Evolutionary conservation across 2,113 vertebrate species (phyloP).

Genomic region (Hylia prasina): DNA sequence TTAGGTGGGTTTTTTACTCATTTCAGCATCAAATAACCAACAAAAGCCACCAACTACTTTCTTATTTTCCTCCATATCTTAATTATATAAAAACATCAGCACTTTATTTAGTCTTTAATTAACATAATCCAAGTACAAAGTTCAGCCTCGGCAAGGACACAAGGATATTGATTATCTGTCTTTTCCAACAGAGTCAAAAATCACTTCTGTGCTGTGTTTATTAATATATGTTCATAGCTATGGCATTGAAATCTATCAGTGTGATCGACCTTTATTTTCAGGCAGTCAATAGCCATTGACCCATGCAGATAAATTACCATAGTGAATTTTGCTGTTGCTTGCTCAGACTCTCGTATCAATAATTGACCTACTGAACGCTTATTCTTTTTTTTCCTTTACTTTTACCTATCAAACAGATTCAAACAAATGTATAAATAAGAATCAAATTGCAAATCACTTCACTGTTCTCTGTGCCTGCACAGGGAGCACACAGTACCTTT

Average conservation of each 20-base stretch:
- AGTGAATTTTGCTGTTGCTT: constrained; percentile 57
- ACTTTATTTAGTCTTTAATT: constrained; percentile 54
- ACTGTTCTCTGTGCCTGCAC: neutral
- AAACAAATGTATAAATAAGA: neutral
- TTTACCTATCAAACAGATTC: neutral
- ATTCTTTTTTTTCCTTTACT: neutral
- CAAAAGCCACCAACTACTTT: neutral
- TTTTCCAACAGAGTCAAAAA: constrained; percentile 41
- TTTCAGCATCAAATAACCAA: neutral
- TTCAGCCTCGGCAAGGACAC: constrained; percentile 47
- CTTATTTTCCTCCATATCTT: constrained; percentile 17
- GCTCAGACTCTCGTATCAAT: constrained; percentile 54
- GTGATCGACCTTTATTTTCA: constrained; percentile 64
- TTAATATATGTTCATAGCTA: constrained; percentile 63
- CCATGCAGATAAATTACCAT: constrained; percentile 59
- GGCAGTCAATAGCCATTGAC: constrained; percentile 59
- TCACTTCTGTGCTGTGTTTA: constrained; percentile 51
- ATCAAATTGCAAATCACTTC: neutral
- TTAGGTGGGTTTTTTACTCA: neutral
- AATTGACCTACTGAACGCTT: constrained; percentile 20
- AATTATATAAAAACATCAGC: constrained; percentile 33
- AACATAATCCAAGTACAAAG: constrained; percentile 61
- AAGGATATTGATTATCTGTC: constrained; percentile 67
- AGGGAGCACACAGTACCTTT: neutral
- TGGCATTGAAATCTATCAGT: constrained; percentile 52